Conservation (phyloP, 2,113 vertebrate genomes). For the Aptenodytes patagonicus region DNA sequence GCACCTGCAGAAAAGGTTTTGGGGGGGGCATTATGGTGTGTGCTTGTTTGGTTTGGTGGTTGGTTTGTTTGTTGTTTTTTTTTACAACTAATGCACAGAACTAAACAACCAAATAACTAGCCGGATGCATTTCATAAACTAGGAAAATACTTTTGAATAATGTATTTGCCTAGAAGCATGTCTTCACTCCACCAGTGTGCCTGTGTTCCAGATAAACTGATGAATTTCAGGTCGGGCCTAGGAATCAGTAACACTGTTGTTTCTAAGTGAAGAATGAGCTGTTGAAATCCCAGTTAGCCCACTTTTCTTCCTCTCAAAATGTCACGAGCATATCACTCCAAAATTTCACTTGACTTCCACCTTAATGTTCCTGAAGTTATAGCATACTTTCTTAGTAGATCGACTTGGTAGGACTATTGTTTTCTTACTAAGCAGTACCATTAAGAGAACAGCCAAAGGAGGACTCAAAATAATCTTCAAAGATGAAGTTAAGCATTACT, state of each 20-base stretch:
- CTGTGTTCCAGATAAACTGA: neutral
- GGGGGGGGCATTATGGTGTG: accelerated
- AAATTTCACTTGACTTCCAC: neutral
- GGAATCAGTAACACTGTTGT: neutral
- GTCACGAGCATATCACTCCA: neutral
- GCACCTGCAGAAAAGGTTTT: neutral
- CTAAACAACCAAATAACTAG: neutral
- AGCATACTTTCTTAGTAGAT: neutral
- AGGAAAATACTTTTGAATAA: neutral
- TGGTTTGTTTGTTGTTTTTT: too few species aligned
- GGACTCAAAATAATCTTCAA: neutral
- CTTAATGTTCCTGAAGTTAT: neutral
- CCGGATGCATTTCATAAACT: neutral
- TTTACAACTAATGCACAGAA: neutral
- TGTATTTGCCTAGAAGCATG: neutral
- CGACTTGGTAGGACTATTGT: neutral
- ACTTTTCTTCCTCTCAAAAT: neutral
- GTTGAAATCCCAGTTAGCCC: neutral
- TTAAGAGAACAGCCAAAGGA: neutral
- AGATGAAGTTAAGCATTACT: neutral
- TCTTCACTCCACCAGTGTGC: neutral
- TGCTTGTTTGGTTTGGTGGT: neutral
- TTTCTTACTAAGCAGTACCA: neutral
- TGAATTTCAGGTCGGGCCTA: neutral
- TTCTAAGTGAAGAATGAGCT: neutral